Evolutionary conservation across 2,113 vertebrate genomes (phyloP).

Genomic region (Rhombomys opimus): DNA sequence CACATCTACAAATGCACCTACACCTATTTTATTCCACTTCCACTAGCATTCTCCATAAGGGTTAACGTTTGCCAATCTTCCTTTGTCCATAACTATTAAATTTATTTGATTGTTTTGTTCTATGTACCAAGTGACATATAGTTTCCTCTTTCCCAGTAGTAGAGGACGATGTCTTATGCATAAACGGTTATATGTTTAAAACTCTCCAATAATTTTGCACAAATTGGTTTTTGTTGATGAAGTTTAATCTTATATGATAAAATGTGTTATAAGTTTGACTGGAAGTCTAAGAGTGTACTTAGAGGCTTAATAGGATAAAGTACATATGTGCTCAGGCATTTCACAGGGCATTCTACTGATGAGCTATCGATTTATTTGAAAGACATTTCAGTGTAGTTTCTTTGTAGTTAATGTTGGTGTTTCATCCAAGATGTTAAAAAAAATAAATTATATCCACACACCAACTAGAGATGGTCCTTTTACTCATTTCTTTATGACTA

Average conservation of each 20-base stretch:
- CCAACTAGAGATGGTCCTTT: constrained; percentile 14
- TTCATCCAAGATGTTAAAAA: background rate
- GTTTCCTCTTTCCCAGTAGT: background rate
- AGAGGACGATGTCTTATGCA: constrained; percentile 20
- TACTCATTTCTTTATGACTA: constrained; percentile 18
- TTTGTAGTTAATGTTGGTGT: constrained; percentile 2
- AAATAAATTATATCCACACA: background rate
- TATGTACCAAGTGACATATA: background rate
- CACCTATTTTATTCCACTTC: constrained; percentile 6
- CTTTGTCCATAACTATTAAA: background rate
- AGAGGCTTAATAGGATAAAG: constrained; percentile 3
- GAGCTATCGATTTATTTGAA: constrained; percentile 20
- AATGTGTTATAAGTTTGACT: constrained; percentile 23
- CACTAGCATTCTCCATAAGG: background rate
- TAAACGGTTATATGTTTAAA: background rate
- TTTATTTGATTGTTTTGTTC: background rate
- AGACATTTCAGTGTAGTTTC: constrained; percentile 32
- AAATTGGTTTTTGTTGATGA: background rate
- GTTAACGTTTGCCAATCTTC: background rate
- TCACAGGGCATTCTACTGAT: constrained; percentile 28
- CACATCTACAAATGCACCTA: constrained; percentile 14
- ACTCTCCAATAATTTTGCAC: constrained; percentile 31
- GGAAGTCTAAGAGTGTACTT: background rate
- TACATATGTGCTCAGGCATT: background rate
- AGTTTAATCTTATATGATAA: background rate